Evolutionary conservation across 1,140 invertebrate genomes (phyloP), one percentile per base, ranked within the genome.

Genomic region (Aphis gossypii): DNA sequence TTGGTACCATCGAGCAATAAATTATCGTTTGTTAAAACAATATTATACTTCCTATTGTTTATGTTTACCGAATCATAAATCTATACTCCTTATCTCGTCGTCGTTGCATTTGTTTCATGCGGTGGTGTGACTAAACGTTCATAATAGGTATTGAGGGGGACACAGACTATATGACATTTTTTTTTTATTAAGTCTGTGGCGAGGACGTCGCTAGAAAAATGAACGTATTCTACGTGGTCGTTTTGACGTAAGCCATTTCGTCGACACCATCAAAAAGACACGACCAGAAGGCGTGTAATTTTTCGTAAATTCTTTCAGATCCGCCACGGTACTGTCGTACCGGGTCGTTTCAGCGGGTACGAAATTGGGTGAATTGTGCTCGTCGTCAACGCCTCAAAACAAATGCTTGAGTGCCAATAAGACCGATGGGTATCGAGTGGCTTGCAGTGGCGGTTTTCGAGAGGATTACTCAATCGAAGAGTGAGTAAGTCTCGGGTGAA

Each of bases 381-480:
- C 82, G 7, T 83, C 48, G 0, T n/a, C 68, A 20, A 86, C 35
- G 48, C 82, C 92, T 3, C 92, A 86, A 35, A 93, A 86, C 48
- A 93, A 56, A n/a, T 93, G 92, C 23, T 86, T 54, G 30, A 56
- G 38, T 48, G 48, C n/a, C 0, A 84, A 93, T 38, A 86, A 54
- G 35, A 82, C 92, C 14, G 92, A 83, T 35, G 93, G 90, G 1
- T 93, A 84, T 51, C 60, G 93, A 18, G 46, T 84, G 8, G 92
- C 83, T 38, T 94, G 94, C n/a, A 68, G 41, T 25, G 18, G 51
- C 25, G 94, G 91, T 38, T 41, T 87, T 6, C 54, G 48, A 23
- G 54, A 86, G 21, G 38, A 92, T 23, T 54, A 41, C 21, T 76
- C 86, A 18, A 46, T 18, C 30, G 93, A 84, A 54, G 90, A 94